phyloP scores from a whole-genome alignment of 2,797 vertebrate genomes.

The Darevskia mixta region DNA sequence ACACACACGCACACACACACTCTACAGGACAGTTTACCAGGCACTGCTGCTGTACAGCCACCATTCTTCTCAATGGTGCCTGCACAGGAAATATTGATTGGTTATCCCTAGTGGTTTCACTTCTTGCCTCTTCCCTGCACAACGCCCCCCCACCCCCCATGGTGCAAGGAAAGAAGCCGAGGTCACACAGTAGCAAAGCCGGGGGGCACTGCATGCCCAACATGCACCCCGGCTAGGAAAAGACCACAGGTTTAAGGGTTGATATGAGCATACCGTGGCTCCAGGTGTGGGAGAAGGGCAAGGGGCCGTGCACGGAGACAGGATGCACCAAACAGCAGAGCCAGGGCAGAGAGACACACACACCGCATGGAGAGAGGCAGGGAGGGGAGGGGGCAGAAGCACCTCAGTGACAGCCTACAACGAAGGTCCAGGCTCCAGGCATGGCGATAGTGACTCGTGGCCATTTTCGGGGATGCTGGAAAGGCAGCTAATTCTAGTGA shows the following conservation, averaged over 20 bases:
- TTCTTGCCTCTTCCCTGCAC: neutral
- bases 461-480: neutral
- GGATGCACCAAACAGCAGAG: neutral
- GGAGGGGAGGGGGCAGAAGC: too few species aligned
- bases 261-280: neutral
- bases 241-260: neutral
- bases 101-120: neutral
- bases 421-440: fast-evolving
- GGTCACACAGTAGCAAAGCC: neutral
- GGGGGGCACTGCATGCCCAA: neutral
- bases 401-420: neutral
- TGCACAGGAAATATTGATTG: neutral
- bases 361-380: neutral
- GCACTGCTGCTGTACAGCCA: neutral
- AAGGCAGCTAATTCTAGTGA: neutral
- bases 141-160: too few species aligned
- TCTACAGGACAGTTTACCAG: neutral
- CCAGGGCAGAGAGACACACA: neutral
- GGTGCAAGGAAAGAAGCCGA: neutral
- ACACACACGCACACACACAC: neutral
- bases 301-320: neutral
- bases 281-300: neutral
- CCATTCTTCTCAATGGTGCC: neutral
- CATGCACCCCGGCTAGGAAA: neutral
- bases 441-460: too few species aligned